phyloP scores from a whole-genome alignment of 2,888 invertebrate genomes.

The Chymomyza fuscimana region DNA sequence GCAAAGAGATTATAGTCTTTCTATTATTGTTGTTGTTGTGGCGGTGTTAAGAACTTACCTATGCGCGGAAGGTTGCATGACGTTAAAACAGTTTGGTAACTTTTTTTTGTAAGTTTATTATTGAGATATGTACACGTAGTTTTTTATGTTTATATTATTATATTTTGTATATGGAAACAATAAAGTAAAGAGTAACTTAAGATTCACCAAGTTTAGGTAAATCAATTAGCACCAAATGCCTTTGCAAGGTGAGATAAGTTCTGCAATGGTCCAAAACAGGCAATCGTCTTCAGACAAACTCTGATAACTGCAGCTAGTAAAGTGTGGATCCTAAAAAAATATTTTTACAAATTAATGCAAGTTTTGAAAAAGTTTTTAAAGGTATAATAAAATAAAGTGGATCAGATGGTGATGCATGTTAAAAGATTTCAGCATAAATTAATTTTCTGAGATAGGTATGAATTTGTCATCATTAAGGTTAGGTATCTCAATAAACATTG shows the following conservation, averaged over 20 bases:
- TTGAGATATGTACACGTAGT: background rate
- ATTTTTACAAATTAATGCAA: no score
- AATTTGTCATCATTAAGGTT: conserved; percentile 27
- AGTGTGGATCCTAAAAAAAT: no score
- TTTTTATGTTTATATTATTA: no score
- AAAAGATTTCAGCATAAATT: conserved; percentile 17
- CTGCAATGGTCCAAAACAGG: no score
- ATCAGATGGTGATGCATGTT: conserved; percentile 20
- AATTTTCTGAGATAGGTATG: conserved; percentile 25
- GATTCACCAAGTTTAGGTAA: no score
- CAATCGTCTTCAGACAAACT: no score
- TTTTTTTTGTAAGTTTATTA: conserved; percentile 48
- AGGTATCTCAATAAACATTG: no score
- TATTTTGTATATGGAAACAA: background rate
- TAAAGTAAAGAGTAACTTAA: background rate
- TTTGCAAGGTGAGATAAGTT: no score
- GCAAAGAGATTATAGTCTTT: conserved; percentile 16
- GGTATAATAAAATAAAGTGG: background rate
- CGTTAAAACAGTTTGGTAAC: conserved; percentile 44
- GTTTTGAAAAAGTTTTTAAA: no score
- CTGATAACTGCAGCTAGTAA: no score
- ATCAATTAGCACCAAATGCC: no score
- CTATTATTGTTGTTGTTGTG: conserved; percentile 41
- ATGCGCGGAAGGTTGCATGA: conserved; percentile 20
- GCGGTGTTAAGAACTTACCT: conserved; percentile 19